Percentiles rank a stretch among this genome's conserved stretches.
These are phyloP conservation scores for Pristionchus mayeri DNA, from an alignment of 2,888 invertebrate genomes.

Conservation along the genomic window DNA sequence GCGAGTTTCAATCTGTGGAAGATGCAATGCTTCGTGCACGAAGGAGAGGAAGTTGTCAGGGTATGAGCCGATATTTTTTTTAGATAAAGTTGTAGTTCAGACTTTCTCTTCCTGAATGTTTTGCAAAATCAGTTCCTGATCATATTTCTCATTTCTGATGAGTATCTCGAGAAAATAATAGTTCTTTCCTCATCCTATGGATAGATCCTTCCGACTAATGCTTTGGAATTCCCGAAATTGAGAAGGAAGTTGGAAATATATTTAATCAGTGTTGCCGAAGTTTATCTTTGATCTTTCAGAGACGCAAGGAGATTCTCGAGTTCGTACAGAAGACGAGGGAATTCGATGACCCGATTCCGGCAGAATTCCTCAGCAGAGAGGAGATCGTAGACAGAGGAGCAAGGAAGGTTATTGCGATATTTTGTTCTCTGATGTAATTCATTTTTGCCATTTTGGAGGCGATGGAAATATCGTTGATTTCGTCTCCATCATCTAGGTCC, in stretches of 20 bases:
- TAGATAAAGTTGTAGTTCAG: no score
- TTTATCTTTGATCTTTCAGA: conserved; percentile 49
- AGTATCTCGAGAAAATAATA: no score
- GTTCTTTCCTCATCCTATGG: no score
- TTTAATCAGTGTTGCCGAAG: no score
- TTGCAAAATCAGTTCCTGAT: no score
- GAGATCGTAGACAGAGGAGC: conserved; percentile 76
- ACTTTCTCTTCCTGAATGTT: no score
- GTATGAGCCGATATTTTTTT: neutral
- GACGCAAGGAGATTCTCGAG: conserved; percentile 66
- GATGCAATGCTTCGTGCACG: conserved; percentile 47
- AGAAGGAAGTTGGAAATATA: no score
- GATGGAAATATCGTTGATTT: no score
- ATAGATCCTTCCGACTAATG: no score
- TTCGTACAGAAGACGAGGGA: conserved; percentile 54
- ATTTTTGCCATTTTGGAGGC: neutral
- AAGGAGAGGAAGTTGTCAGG: conserved; percentile 21
- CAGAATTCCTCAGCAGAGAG: conserved; percentile 75
- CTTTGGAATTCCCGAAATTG: no score
- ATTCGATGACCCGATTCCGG: conserved; percentile 73
- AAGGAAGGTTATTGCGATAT: conserved; percentile 69
- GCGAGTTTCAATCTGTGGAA: conserved; percentile 43
- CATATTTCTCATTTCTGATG: no score
- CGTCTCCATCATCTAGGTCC: neutral
- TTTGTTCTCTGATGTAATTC: neutral